phyloP scores from a whole-genome alignment of 37 sponge, comb jelly and placozoan species.

The Aphrocallistes beatrix region DNA sequence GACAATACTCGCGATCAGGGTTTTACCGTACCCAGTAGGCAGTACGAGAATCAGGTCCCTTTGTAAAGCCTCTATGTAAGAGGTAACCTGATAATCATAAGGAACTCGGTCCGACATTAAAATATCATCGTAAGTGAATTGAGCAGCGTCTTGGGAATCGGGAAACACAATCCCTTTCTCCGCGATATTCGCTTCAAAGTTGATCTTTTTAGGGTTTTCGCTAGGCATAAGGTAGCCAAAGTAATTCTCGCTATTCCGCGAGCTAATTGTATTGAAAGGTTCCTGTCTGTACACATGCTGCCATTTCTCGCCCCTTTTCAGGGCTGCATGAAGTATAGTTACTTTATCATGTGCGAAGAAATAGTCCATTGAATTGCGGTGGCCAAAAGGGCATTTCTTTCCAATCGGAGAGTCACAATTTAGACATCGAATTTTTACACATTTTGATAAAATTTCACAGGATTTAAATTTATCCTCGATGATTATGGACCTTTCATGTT shows the following conservation, averaged over 20 bases:
- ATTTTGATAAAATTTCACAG: background rate
- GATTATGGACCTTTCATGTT: background rate
- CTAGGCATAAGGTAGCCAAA: too few relatives aligned
- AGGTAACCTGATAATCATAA: background rate
- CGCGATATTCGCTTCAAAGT: background rate
- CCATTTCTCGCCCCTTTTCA: background rate
- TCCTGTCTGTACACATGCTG: background rate
- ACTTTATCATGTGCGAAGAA: background rate
- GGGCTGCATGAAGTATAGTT: background rate
- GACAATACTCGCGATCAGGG: background rate
- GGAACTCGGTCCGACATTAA: background rate
- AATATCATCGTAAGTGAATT: background rate
- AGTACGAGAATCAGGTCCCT: background rate
- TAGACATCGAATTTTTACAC: background rate
- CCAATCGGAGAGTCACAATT: background rate
- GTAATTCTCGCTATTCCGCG: background rate
- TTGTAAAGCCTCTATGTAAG: background rate
- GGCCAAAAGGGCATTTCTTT: background rate
- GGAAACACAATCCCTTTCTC: background rate
- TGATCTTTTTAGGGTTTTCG: background rate
- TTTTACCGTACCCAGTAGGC: background rate
- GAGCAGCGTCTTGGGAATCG: background rate
- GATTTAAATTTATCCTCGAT: background rate
- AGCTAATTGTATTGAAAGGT: background rate
- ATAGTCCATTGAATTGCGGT: background rate